Conservation (phyloP, 2,797 vertebrate species). For the Meda fulgida region DNA sequence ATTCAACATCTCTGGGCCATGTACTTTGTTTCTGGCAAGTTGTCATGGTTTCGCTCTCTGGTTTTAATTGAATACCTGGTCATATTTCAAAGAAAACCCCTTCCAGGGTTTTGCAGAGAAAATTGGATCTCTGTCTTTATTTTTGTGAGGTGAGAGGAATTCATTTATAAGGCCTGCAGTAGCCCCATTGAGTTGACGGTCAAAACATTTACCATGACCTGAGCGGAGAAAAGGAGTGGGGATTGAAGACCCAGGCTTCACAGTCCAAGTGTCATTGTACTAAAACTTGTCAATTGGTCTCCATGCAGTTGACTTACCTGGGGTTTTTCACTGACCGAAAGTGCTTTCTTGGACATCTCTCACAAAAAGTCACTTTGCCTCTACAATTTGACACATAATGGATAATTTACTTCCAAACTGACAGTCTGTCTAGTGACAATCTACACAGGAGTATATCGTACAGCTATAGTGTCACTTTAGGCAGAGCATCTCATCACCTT, state of each 20-base stretch:
- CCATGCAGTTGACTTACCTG: constrained; percentile 35
- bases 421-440: constrained; percentile 23
- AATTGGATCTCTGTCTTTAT: constrained; percentile 28
- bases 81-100: constrained; percentile 25
- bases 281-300: constrained; percentile 36
- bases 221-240: not conserved
- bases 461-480: constrained; percentile 30
- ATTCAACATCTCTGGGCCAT: constrained; percentile 18
- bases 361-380: constrained; percentile 3
- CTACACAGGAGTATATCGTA: not conserved
- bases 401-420: constrained; percentile 26
- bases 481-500: not conserved
- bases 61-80: constrained; percentile 51
- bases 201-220: constrained; percentile 46
- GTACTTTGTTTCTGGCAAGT: constrained; percentile 32
- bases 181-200: constrained; percentile 23
- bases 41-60: constrained; percentile 39
- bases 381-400: constrained; percentile 20
- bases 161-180: constrained; percentile 10
- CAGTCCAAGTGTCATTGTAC: constrained; percentile 34
- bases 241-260: constrained; percentile 40
- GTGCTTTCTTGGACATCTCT: not conserved
- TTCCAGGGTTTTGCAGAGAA: constrained; percentile 45
- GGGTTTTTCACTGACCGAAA: constrained; percentile 27
- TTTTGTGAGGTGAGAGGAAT: constrained; percentile 15